phyloP scores from a whole-genome alignment of 2,888 invertebrate genomes.

The Rhagonycha fulva region DNA sequence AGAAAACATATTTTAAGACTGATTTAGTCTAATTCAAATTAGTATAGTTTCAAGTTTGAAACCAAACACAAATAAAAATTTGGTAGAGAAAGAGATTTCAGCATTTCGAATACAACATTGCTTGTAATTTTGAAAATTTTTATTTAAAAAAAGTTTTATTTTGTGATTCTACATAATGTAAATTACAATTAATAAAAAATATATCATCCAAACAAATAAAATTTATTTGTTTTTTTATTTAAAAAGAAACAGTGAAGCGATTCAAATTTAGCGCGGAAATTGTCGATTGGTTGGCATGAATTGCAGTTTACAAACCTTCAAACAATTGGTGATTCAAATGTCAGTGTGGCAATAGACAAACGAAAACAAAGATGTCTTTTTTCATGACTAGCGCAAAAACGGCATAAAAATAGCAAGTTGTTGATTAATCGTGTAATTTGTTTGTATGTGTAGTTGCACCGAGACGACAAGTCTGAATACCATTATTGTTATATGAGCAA shows the following conservation, averaged over 20 bases:
- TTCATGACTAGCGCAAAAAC: slow-evolving; percentile 46
- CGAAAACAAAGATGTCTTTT: slow-evolving; percentile 42
- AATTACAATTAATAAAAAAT: not conserved
- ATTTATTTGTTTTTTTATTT: too few species aligned
- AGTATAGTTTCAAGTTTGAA: too few species aligned
- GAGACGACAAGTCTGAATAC: not conserved
- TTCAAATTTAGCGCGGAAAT: slow-evolving; percentile 9
- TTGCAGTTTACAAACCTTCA: slow-evolving; percentile 34
- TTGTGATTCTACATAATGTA: too few species aligned
- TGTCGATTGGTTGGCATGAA: slow-evolving; percentile 40
- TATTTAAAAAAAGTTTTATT: too few species aligned
- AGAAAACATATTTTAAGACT: too few species aligned
- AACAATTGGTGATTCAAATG: slow-evolving; percentile 40
- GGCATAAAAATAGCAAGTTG: slow-evolving; percentile 44
- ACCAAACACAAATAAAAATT: too few species aligned
- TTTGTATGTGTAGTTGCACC: slow-evolving; percentile 5
- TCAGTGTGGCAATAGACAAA: slow-evolving; percentile 38
- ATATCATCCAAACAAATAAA: not conserved
- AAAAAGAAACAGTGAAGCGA: not conserved
- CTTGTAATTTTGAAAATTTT: too few species aligned
- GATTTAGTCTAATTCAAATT: too few species aligned
- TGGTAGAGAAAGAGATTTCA: too few species aligned
- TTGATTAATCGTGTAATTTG: slow-evolving; percentile 36
- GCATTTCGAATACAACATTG: too few species aligned
- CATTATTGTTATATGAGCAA: not conserved